phyloP scores from a whole-genome alignment of 2,797 vertebrate species.

The Microhierax caerulescens region DNA sequence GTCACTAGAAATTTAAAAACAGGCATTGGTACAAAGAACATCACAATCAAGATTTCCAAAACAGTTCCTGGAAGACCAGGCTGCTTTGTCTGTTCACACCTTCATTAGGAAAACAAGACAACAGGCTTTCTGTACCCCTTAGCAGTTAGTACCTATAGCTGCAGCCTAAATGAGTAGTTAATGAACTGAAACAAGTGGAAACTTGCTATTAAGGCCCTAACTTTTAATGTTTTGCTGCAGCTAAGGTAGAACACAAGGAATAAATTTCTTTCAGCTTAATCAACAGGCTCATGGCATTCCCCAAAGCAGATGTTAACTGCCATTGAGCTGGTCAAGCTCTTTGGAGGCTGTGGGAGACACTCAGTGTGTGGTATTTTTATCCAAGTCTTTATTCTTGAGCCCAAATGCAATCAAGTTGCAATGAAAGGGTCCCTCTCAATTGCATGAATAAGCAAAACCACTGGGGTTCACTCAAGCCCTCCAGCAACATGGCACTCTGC shows the following conservation, averaged over 20 bases:
- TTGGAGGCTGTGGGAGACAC: not conserved
- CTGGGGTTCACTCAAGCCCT: not conserved
- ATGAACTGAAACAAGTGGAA: not conserved
- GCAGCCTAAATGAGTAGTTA: not conserved
- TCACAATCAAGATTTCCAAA: not conserved
- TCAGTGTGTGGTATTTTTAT: not conserved
- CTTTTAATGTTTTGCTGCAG: not conserved
- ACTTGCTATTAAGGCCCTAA: not conserved
- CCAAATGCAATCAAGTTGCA: not conserved
- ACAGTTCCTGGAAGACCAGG: not conserved
- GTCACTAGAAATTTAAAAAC: not conserved
- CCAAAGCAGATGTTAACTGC: not conserved
- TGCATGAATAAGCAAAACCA: not conserved
- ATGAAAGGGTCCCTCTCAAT: not conserved
- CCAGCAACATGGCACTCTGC: not conserved
- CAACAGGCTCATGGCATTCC: not conserved
- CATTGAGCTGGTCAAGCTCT: not conserved
- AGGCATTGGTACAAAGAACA: not conserved
- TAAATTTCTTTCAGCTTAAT: not conserved
- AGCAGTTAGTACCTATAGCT: not conserved
- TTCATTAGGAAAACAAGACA: no score
- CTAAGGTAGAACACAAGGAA: not conserved
- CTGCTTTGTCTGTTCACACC: fast-evolving
- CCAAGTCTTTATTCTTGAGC: not conserved
- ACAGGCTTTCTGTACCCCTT: not conserved